These are phyloP conservation scores for Cirrhinus mrigala DNA, from an alignment of 2,797 vertebrate genomes.

Conservation along the genomic window DNA sequence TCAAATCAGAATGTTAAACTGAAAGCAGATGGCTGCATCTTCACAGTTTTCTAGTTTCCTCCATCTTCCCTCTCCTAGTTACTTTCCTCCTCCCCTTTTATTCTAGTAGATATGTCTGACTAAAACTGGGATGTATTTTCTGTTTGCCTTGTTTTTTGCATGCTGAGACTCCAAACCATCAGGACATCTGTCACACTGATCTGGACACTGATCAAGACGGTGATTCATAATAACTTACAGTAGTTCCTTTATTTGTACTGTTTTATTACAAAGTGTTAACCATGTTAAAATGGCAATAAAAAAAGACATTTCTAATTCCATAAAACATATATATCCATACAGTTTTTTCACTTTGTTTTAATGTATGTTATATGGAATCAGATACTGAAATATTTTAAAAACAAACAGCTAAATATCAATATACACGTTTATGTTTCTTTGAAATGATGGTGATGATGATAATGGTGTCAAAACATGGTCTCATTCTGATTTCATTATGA, in stretches of 20 bases:
- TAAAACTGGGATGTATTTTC: neutral
- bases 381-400: neutral
- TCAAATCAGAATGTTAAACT: neutral
- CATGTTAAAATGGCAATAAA: neutral
- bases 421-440: neutral
- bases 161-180: neutral
- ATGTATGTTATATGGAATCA: neutral
- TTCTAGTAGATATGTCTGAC: neutral
- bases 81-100: neutral
- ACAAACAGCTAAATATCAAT: conserved; percentile 3
- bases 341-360: neutral
- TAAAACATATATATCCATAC: neutral
- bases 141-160: neutral
- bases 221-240: conserved; percentile 3
- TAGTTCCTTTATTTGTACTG: neutral
- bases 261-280: neutral
- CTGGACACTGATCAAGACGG: conserved; percentile 7
- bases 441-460: conserved; percentile 2
- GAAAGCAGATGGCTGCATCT: conserved; percentile 1
- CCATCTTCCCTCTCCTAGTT: neutral
- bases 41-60: neutral
- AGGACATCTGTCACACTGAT: conserved; percentile 10
- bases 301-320: neutral
- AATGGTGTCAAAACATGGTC: neutral
- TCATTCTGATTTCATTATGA: neutral